phyloP scores from a whole-genome alignment of 2,888 invertebrate genomes.

The Tenodera sinensis region DNA sequence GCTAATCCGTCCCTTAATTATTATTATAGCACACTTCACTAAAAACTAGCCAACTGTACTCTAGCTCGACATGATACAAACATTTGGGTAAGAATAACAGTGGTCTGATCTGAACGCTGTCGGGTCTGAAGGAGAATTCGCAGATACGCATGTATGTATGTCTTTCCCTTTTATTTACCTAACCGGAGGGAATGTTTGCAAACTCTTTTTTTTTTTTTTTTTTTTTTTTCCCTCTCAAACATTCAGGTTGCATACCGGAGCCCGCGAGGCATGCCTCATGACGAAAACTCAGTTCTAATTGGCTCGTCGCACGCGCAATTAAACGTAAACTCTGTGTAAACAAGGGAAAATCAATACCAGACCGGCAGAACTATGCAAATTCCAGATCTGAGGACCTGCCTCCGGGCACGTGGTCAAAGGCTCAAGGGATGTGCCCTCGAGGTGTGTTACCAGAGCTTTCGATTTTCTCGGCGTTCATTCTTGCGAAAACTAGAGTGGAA shows the following conservation, averaged over 20 bases:
- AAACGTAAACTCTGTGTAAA: not conserved
- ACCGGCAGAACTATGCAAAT: not conserved
- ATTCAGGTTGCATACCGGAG: not conserved
- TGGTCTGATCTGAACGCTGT: not conserved
- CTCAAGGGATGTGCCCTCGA: not conserved
- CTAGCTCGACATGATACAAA: no score
- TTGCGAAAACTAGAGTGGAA: not conserved
- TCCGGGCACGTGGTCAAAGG: not conserved
- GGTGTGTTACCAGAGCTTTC: not conserved
- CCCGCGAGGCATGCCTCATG: not conserved
- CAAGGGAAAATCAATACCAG: not conserved
- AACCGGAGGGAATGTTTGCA: not conserved
- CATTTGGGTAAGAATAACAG: no score
- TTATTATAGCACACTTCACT: no score
- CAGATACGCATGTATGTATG: not conserved
- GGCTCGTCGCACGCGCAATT: not conserved
- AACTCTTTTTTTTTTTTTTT: no score
- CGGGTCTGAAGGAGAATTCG: not conserved
- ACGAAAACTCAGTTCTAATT: not conserved
- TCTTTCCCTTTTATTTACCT: not conserved
- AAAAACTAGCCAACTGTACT: no score
- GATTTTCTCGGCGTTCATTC: not conserved
- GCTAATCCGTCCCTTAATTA: no score
- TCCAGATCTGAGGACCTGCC: not conserved
- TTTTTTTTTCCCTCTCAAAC: not conserved